Evolutionary conservation across 2,888 invertebrate species (phyloP).

Genomic region (Morpho deidamia): DNA sequence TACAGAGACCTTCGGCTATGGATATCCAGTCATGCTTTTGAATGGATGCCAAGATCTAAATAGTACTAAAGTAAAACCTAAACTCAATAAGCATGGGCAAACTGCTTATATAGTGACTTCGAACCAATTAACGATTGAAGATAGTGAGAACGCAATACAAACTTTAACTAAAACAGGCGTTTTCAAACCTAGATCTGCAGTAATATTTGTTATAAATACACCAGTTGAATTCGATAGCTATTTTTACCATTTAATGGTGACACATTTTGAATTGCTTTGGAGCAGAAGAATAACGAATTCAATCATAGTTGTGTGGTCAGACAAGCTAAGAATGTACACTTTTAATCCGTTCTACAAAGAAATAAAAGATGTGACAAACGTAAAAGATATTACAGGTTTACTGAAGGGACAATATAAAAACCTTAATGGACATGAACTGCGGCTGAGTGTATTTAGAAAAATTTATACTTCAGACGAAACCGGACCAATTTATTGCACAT

Average conservation of each 20-base stretch:
- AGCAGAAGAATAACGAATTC: conserved; percentile 73
- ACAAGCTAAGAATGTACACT: conserved; percentile 60
- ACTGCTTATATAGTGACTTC: conserved; percentile 64
- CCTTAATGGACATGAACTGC: conserved; percentile 48
- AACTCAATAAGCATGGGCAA: conserved; percentile 56
- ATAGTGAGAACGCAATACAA: conserved; percentile 49
- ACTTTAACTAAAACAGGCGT: conserved; percentile 56
- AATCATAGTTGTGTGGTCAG: conserved; percentile 49
- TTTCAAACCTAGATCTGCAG: conserved; percentile 60
- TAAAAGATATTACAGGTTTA: conserved; percentile 46
- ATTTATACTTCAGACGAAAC: conserved; percentile 45
- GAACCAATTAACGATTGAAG: conserved; percentile 44
- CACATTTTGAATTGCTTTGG: conserved; percentile 72
- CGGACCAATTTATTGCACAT: conserved; percentile 48
- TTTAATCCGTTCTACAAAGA: conserved; percentile 70
- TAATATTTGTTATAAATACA: conserved; percentile 58
- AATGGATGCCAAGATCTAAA: conserved; percentile 53
- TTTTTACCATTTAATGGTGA: conserved; percentile 54
- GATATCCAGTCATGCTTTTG: conserved; percentile 62
- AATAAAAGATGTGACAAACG: conserved; percentile 55
- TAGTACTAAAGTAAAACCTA: conserved; percentile 50
- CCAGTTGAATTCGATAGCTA: conserved; percentile 49
- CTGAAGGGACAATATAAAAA: conserved; percentile 49
- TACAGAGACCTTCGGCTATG: conserved; percentile 54
- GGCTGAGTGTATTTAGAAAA: conserved; percentile 58